Evolutionary conservation across 2,113 vertebrate species (phyloP).

Genomic region (Tricholaema leucomelas): DNA sequence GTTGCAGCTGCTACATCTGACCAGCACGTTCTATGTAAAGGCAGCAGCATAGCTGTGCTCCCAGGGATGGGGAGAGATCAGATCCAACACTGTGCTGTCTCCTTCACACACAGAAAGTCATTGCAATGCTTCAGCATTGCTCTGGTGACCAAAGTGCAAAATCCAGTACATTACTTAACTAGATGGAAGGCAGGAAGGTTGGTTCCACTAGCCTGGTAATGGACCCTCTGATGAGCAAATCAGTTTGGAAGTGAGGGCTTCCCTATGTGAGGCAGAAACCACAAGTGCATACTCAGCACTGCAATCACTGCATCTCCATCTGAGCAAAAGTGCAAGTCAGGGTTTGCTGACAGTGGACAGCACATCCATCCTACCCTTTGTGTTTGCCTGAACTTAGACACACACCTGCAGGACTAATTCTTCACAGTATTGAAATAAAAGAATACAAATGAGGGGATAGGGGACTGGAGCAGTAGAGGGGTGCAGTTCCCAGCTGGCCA

Average conservation of each 20-base stretch:
- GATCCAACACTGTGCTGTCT: neutral
- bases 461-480: neutral
- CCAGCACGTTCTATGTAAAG: neutral
- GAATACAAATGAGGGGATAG: too few relatives aligned
- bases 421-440: neutral
- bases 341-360: neutral
- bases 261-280: neutral
- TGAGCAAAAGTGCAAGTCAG: neutral
- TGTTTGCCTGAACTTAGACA: neutral
- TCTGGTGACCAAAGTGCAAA: neutral
- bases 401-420: neutral
- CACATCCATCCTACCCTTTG: neutral
- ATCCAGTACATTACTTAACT: neutral
- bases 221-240: neutral
- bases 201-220: neutral
- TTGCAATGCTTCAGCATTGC: neutral
- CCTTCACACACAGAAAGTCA: neutral
- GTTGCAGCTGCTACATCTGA: neutral
- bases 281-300: neutral
- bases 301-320: neutral
- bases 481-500: neutral
- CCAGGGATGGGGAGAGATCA: neutral
- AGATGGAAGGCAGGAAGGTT: neutral
- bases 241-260: neutral
- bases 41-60: rapidly evolving